Base-by-base conservation (phyloP, 2,888 invertebrate genomes). In the Dendrolimus houi region DNA sequence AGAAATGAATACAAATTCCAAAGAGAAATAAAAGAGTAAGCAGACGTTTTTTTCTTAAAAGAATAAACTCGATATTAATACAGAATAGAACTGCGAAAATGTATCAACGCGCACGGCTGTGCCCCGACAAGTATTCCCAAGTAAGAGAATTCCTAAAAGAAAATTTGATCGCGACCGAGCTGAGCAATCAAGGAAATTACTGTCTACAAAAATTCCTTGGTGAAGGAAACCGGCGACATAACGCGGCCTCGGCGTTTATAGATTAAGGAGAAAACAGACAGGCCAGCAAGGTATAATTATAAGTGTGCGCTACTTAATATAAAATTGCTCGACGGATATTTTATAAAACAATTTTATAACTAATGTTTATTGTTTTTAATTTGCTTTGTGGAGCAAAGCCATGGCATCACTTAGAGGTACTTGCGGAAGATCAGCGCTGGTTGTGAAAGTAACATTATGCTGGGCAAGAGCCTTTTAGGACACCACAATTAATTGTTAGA, bases 121-220 rank as follows among this genome's bases (percentile, higher is more conserved):
- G 47, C 47, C 47, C 9, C 47, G 47, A 47, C 47, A 47, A 47
- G 47, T 47, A 47, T 47, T 47, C 12, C 47, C 47, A 47, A 47
- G 9, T 10, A 2, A 47, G 47, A 12, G 47, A 47, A 47, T 47
- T 47, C 47, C 47, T 9, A 47, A 47, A 47, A 47, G 47, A 47
- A 47, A 47, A 29, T 29, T 29, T 29, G 47, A 47, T 12, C 47
- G 47, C 13, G 53, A 13, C 9, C 53, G 56, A 52, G 56, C 53
- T 41, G 41, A 14, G 56, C 56, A 64, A 66, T 66, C 66, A 66
- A 53, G 59, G 53, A 62, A 64, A 65, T 66, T 64, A 64, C 56
- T 9, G 59, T 55, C 55, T 57, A 54, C 55, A 62, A 65, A 65
- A 65, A 63, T 59, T 57, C 59, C 59, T 53, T n/a, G 42, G 42